phyloP scores from a whole-genome alignment of 1,140 invertebrate genomes.

The Melanaphis sacchari region DNA sequence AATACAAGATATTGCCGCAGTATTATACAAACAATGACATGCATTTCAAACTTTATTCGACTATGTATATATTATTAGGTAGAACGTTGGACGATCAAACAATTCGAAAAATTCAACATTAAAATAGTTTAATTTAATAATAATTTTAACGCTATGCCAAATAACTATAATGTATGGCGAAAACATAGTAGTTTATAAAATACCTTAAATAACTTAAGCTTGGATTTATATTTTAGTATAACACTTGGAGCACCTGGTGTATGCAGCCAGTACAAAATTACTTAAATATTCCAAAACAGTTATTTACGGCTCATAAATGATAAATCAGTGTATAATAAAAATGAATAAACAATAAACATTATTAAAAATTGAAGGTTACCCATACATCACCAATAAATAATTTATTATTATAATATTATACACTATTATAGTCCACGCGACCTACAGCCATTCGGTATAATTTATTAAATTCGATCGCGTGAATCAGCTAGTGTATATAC shows the following conservation, averaged over 20 bases:
- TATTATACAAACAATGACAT: background rate
- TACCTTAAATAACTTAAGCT: background rate
- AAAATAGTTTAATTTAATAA: background rate
- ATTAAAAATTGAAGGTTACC: background rate
- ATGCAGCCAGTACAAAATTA: background rate
- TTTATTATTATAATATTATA: background rate
- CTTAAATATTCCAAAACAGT: background rate
- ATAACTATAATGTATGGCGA: background rate
- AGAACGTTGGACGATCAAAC: background rate
- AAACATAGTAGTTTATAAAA: background rate
- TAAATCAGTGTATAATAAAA: background rate
- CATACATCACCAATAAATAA: background rate
- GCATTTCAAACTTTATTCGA: background rate
- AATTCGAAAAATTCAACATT: background rate
- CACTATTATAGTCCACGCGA: background rate
- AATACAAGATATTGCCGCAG: background rate
- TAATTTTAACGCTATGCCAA: background rate
- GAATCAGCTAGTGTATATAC: background rate
- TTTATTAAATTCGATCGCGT: background rate
- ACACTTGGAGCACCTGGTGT: background rate
- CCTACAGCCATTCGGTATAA: background rate
- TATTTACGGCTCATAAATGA: background rate
- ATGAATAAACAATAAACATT: background rate
- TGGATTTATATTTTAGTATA: background rate
- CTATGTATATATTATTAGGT: background rate